Conservation (phyloP, 2,113 vertebrate species). For the Pristiophorus japonicus region DNA sequence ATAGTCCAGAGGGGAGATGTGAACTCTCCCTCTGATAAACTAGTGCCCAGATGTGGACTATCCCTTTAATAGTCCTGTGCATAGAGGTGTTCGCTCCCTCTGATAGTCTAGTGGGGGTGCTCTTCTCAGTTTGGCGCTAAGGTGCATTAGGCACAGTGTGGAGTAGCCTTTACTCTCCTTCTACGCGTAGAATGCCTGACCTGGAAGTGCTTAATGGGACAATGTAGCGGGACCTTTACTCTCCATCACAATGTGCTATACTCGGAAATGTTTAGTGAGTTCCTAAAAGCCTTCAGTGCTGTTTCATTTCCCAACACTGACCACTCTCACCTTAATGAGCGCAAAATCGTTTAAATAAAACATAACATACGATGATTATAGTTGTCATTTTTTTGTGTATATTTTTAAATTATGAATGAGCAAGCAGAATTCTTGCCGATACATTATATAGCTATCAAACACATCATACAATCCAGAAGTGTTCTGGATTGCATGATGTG, state of each 20-base stretch:
- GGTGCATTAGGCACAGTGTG: too few relatives aligned
- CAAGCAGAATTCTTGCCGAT: background rate
- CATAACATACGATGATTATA: background rate
- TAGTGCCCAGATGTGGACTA: background rate
- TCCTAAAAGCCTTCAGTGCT: background rate
- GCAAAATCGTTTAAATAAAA: background rate
- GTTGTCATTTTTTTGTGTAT: background rate
- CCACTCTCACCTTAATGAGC: background rate
- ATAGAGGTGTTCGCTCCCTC: background rate
- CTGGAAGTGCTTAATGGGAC: background rate
- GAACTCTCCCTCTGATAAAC: background rate
- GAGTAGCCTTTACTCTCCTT: background rate
- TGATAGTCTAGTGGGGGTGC: background rate
- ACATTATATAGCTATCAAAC: too few relatives aligned
- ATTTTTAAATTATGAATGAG: conserved; percentile 9
- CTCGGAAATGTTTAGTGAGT: background rate
- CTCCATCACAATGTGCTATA: background rate
- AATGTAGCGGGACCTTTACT: background rate
- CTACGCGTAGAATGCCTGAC: background rate
- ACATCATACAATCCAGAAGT: too few relatives aligned
- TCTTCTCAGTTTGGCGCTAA: background rate
- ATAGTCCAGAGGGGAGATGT: background rate
- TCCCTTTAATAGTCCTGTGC: background rate
- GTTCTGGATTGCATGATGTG: background rate
- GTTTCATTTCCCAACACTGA: background rate